phyloP scores from a whole-genome alignment of 92 coral and sea anemone genomes.

The Plumapathes pennacea region DNA sequence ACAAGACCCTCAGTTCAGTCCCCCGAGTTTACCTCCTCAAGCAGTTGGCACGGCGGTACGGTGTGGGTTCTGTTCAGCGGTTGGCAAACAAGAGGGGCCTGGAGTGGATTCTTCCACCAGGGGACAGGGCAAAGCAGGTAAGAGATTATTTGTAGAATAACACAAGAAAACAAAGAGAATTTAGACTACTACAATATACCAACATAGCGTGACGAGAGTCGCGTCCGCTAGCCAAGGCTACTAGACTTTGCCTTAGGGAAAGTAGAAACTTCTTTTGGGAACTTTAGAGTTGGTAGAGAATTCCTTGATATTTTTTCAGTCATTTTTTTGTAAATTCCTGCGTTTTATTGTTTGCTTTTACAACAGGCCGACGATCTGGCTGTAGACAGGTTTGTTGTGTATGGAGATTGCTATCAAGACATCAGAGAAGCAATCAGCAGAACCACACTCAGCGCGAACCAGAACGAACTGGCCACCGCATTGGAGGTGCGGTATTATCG shows the following conservation, averaged over 20 bases:
- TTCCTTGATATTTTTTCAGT: too few species aligned
- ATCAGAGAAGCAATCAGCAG: conserved; percentile 66
- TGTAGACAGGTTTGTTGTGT: conserved; percentile 68
- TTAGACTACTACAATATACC: too few species aligned
- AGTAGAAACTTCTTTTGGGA: too few species aligned
- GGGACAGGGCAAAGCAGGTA: too few species aligned
- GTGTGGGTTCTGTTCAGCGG: conserved; percentile 50
- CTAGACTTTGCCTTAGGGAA: too few species aligned
- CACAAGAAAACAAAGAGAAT: too few species aligned
- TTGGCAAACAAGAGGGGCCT: conserved; percentile 37
- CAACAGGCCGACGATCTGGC: conserved; percentile 51
- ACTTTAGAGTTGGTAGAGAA: too few species aligned
- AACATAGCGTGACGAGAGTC: too few species aligned
- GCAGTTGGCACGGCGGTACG: conserved; percentile 67
- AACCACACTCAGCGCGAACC: conserved; percentile 42
- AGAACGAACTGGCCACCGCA: conserved; percentile 23
- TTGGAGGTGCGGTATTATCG: conserved; percentile 48
- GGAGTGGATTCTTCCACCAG: conserved; percentile 71
- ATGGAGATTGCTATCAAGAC: conserved; percentile 50
- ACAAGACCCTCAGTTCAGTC: conserved; percentile 31
- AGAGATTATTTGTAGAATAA: too few species aligned
- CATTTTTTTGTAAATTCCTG: too few species aligned
- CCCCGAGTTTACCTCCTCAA: conserved; percentile 65
- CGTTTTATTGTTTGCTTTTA: too few species aligned
- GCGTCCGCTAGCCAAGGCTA: too few species aligned